A percentile compares a stretch with the other conserved stretches of the same genome.
These are phyloP conservation scores for Riparia riparia DNA, from an alignment of 2,113 vertebrate species.

Conservation along the genomic window DNA sequence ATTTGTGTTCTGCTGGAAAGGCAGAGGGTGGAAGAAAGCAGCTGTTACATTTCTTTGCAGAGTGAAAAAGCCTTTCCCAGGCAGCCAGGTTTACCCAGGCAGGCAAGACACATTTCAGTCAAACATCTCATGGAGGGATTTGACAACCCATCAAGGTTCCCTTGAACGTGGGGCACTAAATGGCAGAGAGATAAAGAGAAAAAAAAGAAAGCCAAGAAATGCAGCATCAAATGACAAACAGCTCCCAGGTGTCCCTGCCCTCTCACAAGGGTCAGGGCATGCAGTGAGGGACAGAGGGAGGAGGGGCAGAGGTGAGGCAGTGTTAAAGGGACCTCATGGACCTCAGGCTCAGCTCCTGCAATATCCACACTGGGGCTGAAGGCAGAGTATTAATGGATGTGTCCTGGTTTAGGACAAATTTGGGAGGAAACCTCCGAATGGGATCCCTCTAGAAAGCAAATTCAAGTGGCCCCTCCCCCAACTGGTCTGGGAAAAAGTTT, in stretches of 20 bases:
- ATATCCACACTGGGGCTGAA: not conserved
- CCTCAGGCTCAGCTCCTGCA: not conserved
- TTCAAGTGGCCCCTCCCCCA: not conserved
- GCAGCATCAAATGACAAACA: not conserved
- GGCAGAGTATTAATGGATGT: not conserved
- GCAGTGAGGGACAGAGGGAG: not conserved
- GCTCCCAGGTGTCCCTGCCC: not conserved
- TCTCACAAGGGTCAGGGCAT: not conserved
- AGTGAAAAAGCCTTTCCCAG: not conserved
- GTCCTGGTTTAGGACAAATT: not conserved
- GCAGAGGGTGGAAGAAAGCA: not conserved
- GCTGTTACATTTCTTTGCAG: not conserved
- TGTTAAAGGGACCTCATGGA: not conserved
- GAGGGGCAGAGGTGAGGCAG: not conserved
- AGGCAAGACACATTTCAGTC: not conserved
- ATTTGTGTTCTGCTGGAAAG: not conserved
- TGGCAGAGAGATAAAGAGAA: not conserved
- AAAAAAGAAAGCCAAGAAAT: not conserved
- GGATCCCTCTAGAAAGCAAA: not conserved
- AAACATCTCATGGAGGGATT: not conserved
- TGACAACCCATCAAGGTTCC: not conserved
- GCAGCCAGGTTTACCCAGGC: not conserved
- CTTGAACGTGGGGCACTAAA: fast-evolving
- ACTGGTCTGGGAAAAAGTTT: not conserved
- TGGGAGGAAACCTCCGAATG: not conserved